phyloP scores from a whole-genome alignment of 37 sponge, comb jelly and placozoan species.

The Bolinopsis microptera region DNA sequence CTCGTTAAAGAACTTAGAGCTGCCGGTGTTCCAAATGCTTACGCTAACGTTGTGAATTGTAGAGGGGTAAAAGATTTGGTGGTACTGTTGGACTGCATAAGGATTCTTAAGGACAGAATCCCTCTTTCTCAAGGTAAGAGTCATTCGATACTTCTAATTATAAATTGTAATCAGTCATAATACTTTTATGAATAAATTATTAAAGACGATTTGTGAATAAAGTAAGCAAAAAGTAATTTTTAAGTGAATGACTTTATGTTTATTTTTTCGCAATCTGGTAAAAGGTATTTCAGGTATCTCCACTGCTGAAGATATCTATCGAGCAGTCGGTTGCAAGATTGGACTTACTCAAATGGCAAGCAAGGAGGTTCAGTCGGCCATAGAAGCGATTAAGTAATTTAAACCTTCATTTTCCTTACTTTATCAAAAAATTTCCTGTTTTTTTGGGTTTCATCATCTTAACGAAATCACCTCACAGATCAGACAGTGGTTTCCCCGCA shows the following conservation, averaged over 20 bases:
- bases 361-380: background rate
- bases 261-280: too few species aligned
- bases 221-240: too few species aligned
- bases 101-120: background rate
- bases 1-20: background rate
- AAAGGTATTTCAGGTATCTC: background rate
- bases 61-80: background rate
- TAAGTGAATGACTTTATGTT: too few species aligned
- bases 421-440: too few species aligned
- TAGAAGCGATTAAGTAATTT: background rate
- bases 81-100: background rate
- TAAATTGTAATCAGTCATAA: too few species aligned
- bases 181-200: too few species aligned
- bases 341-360: background rate
- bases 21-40: background rate
- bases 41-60: background rate
- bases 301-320: slow-evolving; percentile 23
- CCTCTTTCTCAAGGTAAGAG: background rate
- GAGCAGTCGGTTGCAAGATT: slow-evolving; percentile 24
- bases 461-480: too few species aligned
- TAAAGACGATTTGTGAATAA: too few species aligned
- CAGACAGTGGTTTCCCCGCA: background rate
- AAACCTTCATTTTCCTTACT: too few species aligned
- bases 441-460: too few species aligned
- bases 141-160: too few species aligned